Evolutionary conservation across 2,797 vertebrate species (phyloP).

Genomic region (Pempheris klunzingeri): DNA sequence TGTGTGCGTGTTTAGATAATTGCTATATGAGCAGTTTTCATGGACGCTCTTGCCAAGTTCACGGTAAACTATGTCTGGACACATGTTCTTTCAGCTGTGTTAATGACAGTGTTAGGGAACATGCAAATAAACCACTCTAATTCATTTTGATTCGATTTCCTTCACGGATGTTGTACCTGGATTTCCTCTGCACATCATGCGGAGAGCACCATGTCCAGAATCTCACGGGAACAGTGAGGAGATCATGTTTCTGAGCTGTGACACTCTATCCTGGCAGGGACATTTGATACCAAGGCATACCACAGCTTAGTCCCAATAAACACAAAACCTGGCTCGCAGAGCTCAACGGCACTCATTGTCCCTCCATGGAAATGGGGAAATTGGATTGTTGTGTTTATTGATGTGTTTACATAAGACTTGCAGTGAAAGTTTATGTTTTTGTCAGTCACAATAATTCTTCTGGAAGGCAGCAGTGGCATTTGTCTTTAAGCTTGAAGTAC

Average conservation of each 20-base stretch:
- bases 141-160: constrained; percentile 65
- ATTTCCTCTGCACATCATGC: constrained; percentile 46
- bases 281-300: constrained; percentile 68
- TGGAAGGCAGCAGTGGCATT: constrained; percentile 45
- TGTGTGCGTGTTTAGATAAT: background rate
- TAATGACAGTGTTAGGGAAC: constrained; percentile 31
- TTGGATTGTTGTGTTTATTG: constrained; percentile 70
- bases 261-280: constrained; percentile 67
- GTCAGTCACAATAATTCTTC: constrained; percentile 52
- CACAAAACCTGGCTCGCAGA: constrained; percentile 51
- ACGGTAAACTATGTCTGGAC: constrained; percentile 13
- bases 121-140: constrained; percentile 63
- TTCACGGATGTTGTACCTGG: constrained; percentile 63
- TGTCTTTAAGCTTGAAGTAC: constrained; percentile 20
- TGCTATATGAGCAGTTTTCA: constrained; percentile 1
- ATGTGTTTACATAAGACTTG: constrained; percentile 63
- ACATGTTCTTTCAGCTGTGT: constrained; percentile 30
- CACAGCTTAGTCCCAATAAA: constrained; percentile 70
- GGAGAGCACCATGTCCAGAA: constrained; percentile 32
- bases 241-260: constrained; percentile 71
- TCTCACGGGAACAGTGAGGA: constrained; percentile 49
- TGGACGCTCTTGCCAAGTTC: background rate
- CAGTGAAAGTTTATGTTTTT: constrained; percentile 62
- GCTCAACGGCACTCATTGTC: constrained; percentile 63
- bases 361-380: constrained; percentile 58